Percentiles rank a stretch among this genome's conserved stretches.
Conservation (phyloP, 1,140 invertebrate species). For the Drosophila hydei region DNA sequence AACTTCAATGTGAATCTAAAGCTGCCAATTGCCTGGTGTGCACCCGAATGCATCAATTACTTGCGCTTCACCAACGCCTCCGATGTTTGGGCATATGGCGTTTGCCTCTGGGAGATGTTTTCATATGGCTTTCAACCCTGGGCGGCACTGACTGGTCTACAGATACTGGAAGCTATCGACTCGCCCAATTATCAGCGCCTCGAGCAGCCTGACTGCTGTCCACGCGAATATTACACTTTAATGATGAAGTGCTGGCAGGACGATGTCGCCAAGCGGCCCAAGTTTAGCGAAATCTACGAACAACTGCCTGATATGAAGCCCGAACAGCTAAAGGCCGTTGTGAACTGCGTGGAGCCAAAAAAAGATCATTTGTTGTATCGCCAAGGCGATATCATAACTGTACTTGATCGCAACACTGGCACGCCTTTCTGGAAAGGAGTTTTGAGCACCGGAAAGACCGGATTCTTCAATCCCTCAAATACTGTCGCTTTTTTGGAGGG, state of each 20-base stretch:
- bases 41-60: constrained; percentile 98
- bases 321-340: constrained; percentile 92
- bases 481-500: constrained; percentile 95
- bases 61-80: constrained; percentile 97
- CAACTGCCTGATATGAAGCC: constrained; percentile 94
- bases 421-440: constrained; percentile 93
- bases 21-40: constrained; percentile 99
- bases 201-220: constrained; percentile 97
- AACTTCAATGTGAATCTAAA: constrained; percentile 99
- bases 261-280: constrained; percentile 94
- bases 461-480: constrained; percentile 95
- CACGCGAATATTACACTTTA: constrained; percentile 94
- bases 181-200: constrained; percentile 94
- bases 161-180: constrained; percentile 98
- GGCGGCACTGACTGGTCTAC: constrained; percentile 96
- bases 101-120: constrained; percentile 99
- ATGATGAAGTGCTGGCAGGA: constrained; percentile 99
- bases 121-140: constrained; percentile 99
- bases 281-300: constrained; percentile 93
- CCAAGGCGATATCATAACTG: constrained; percentile 95
- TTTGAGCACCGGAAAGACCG: constrained; percentile 92
- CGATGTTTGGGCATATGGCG: constrained; percentile 99
- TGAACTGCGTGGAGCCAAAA: constrained; percentile 81
- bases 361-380: constrained; percentile 91
- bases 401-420: constrained; percentile 92